These are phyloP conservation scores for Drosophila neutralis DNA, from an alignment of 2,888 invertebrate species.

Conservation along the genomic window DNA sequence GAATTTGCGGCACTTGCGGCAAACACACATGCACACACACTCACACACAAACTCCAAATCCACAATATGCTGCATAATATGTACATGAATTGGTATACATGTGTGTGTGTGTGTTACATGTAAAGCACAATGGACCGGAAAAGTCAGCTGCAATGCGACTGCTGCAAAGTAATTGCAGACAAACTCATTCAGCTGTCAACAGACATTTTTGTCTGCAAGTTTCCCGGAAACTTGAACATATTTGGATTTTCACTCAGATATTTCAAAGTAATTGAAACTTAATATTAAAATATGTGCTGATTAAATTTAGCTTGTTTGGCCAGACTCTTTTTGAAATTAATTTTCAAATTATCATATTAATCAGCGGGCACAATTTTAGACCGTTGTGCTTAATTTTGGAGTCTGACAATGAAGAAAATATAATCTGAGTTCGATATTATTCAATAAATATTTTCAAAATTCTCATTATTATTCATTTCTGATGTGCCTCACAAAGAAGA, in stretches of 20 bases:
- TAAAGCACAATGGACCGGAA: constrained; percentile 28
- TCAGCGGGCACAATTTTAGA: background rate
- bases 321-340: background rate
- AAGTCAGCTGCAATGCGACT: constrained; percentile 49
- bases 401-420: background rate
- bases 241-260: background rate
- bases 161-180: constrained; percentile 28
- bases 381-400: background rate
- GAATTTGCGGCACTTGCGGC: constrained; percentile 28
- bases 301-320: background rate
- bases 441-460: background rate
- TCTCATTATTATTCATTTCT: background rate
- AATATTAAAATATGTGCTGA: background rate
- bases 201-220: constrained; percentile 2
- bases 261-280: background rate
- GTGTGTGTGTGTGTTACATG: constrained; percentile 2
- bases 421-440: background rate
- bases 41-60: constrained; percentile 7
- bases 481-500: too few species aligned
- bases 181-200: constrained; percentile 15
- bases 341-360: background rate
- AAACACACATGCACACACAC: constrained; percentile 11
- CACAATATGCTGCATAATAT: constrained; percentile 33
- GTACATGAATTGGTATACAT: constrained; percentile 11
- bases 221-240: background rate